Conservation (phyloP, 2,113 vertebrate species). For the Anoplopoma fimbria region DNA sequence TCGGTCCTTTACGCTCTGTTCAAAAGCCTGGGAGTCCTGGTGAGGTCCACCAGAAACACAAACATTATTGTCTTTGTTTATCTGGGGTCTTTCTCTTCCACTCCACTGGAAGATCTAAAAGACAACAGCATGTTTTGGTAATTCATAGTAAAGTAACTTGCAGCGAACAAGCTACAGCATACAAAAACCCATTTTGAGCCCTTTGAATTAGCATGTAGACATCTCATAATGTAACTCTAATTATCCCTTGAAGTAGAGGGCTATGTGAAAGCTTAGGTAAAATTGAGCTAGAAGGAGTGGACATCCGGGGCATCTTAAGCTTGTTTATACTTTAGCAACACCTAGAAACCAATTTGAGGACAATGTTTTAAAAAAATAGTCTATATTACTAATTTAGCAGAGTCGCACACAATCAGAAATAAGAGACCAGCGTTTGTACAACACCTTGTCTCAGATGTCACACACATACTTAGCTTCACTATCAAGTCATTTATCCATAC, state of each 20-base stretch:
- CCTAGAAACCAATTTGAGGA: neutral
- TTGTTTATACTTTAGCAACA: neutral
- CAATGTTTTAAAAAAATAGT: neutral
- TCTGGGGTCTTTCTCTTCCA: neutral
- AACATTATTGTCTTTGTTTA: neutral
- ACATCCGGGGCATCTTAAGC: neutral
- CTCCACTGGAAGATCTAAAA: neutral
- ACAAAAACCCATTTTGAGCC: neutral
- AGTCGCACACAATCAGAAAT: neutral
- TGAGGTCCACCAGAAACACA: slow-evolving; percentile 54
- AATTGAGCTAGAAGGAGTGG: neutral
- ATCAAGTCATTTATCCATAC: neutral
- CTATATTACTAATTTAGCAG: neutral
- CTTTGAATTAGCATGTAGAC: neutral
- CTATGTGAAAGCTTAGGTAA: too few species aligned
- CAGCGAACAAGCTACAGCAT: neutral
- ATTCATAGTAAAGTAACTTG: neutral
- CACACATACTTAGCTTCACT: neutral
- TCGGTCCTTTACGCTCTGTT: slow-evolving; percentile 61
- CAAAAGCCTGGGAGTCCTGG: slow-evolving; percentile 73
- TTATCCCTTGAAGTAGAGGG: neutral
- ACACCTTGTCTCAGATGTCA: neutral
- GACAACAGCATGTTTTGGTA: neutral
- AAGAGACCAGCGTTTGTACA: neutral
- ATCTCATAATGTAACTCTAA: neutral